Conservation (phyloP, 1,140 invertebrate species). For the Aculops lycopersici region DNA sequence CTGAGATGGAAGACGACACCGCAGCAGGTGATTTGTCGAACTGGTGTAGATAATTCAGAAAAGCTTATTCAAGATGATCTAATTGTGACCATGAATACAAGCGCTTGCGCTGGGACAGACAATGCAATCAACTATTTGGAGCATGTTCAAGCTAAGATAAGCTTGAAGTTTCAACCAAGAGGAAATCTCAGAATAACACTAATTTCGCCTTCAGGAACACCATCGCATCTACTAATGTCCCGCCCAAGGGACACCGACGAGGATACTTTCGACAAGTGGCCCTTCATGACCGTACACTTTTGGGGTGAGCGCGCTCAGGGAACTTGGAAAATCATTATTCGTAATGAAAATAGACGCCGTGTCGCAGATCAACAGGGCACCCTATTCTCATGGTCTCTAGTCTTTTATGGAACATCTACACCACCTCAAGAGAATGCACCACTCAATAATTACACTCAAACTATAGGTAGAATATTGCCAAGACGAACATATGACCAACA, state of each 20-base stretch:
- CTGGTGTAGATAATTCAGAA: conserved; percentile 2
- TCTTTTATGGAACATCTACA: conserved; percentile 10
- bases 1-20: conserved; percentile 82
- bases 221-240: conserved; percentile 44
- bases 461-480: too few relatives aligned
- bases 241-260: conserved; percentile 75
- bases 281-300: conserved; percentile 98
- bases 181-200: conserved; percentile 78
- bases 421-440: neutral
- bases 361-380: conserved; percentile 5
- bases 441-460: neutral
- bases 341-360: conserved; percentile 4
- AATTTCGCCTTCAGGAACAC: conserved; percentile 81
- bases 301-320: conserved; percentile 95
- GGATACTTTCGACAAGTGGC: conserved; percentile 91
- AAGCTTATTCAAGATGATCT: conserved; percentile 5
- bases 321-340: conserved; percentile 35
- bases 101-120: conserved; percentile 51
- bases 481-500: too few relatives aligned
- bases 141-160: conserved; percentile 86
- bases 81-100: conserved; percentile 35
- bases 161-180: conserved; percentile 55
- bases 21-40: conserved; percentile 66
- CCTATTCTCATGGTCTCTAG: conserved; percentile 9
- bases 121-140: conserved; percentile 83